Evolutionary conservation across 2,113 vertebrate species (phyloP), one percentile per base, ranked within the genome.

Genomic region (Marmota flaviventris): DNA sequence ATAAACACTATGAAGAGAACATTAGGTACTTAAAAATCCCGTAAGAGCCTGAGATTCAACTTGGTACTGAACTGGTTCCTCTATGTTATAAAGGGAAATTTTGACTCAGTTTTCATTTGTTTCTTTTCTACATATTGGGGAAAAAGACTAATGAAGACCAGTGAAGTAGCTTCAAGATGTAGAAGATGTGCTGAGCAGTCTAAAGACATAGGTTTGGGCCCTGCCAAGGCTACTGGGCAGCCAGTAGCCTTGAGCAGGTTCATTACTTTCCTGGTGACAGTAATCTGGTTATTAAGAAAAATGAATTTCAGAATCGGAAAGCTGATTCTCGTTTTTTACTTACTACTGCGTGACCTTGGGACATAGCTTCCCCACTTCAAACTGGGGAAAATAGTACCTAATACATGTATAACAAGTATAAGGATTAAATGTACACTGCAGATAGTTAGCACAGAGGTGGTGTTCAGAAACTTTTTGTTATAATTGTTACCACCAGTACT

Each of bases 291-390:
- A 85, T 34, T 78, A 32, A 86, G 76, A 73, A 27, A 27, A 72
- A 39, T 56, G n/a, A 25, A 69, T 42, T 91, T 89, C 61, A 91
- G 75, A 94, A 89, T 61, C n/a, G 69, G 88, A 89, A 94, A 67
- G 69, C 29, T 27, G 37, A 88, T 89, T 94, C 39, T 20, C 1
- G 25, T 87, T 88, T 82, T 94, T 53, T 83, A 32, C 24, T 93
- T 85, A 77, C 42, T 61, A 69, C n/a, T 89, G 53, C 29, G 72
- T 89, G 73, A 88, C n/a, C 29, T 67, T 94, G 72, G 85, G 29
- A 14, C 25, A 56, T 29, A 91, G 13, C n/a, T 85, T 88, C 78
- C 37, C 14, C 42, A 87, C 51, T 27, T 82, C 77, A 65, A 79
- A 88, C 93, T 45, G 63, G 34, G 70, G 20, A 85, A 67, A 85